Evolutionary conservation across 2,888 invertebrate species (phyloP).

Genomic region (Drosophila paracracens): DNA sequence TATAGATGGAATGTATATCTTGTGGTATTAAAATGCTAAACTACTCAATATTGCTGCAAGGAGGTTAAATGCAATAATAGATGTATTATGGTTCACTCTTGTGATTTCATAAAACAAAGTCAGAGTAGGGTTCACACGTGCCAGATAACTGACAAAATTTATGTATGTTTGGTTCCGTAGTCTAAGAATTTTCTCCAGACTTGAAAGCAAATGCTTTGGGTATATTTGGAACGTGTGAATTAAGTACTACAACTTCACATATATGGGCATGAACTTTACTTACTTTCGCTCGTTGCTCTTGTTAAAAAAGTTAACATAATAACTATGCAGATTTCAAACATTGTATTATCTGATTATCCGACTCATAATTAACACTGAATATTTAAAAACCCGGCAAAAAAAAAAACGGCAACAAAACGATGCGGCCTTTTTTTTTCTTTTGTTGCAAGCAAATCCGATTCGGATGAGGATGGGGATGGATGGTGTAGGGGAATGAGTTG

Average conservation of each 20-base stretch:
- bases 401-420: constrained; percentile 41
- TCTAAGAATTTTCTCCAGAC: constrained; percentile 47
- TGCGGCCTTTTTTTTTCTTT: constrained; percentile 46
- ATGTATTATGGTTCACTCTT: background rate
- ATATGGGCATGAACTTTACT: background rate
- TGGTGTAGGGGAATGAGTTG: background rate
- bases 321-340: constrained; percentile 1
- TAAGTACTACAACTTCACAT: background rate
- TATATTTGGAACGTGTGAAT: constrained; percentile 56
- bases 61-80: background rate
- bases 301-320: background rate
- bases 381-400: constrained; percentile 13
- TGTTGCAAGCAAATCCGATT: constrained; percentile 39
- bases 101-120: constrained; percentile 1
- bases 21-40: background rate
- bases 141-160: constrained; percentile 38
- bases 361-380: constrained; percentile 27
- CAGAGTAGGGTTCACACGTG: constrained; percentile 35
- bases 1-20: background rate
- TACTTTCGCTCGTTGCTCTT: constrained; percentile 43
- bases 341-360: background rate
- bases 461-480: background rate
- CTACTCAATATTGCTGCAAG: background rate
- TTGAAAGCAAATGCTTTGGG: constrained; percentile 44
- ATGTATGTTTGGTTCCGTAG: constrained; percentile 20